phyloP scores from a whole-genome alignment of 2,113 vertebrate species.

The Dicrurus megarhynchus region DNA sequence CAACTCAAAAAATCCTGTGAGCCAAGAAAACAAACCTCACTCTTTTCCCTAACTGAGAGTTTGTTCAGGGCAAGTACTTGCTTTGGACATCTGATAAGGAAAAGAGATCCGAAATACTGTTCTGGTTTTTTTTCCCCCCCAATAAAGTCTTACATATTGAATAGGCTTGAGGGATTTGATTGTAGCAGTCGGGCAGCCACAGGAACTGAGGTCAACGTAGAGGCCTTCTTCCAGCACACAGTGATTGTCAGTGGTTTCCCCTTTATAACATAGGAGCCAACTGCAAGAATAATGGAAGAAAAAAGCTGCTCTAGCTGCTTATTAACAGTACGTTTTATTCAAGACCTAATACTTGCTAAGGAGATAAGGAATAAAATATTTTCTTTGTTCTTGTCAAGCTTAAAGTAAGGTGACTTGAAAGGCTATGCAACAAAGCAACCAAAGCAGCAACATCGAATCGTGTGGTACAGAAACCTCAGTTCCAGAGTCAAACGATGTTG shows the following conservation, averaged over 20 bases:
- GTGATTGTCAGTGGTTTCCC: conserved; percentile 72
- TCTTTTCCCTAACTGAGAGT: not conserved
- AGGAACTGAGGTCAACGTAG: conserved; percentile 81
- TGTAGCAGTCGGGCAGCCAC: conserved; percentile 73
- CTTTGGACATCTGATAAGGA: not conserved
- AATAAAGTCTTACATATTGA: conserved; percentile 76
- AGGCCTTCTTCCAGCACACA: conserved; percentile 86
- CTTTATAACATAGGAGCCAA: conserved; percentile 83
- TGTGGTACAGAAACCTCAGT: not conserved
- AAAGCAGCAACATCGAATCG: not conserved
- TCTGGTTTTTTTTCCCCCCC: not conserved
- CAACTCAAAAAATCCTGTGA: not conserved
- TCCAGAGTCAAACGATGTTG: fast-evolving
- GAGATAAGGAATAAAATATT: not conserved
- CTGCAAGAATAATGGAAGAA: conserved; percentile 66
- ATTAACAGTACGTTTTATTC: not conserved
- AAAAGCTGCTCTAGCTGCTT: not conserved
- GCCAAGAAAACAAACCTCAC: not conserved
- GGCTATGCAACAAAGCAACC: not conserved
- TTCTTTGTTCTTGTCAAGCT: not conserved
- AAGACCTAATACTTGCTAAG: not conserved
- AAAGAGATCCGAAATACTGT: not conserved
- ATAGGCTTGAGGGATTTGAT: conserved; percentile 83
- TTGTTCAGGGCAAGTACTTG: not conserved
- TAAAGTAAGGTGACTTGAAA: not conserved